Evolutionary conservation across 2,797 vertebrate species (phyloP).

Genomic region (Karalla daura): DNA sequence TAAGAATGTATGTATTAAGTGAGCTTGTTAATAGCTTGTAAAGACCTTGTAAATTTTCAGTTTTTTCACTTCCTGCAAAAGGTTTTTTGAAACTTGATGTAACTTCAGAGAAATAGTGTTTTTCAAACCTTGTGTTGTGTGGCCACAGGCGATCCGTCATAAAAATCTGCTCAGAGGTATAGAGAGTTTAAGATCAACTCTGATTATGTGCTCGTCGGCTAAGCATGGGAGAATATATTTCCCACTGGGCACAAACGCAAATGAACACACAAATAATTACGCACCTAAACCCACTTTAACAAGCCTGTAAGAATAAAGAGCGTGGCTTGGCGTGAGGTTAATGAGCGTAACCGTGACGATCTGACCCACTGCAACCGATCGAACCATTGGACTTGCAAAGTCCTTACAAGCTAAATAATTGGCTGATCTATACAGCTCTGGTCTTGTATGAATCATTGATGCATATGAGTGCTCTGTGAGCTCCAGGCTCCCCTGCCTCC

Average conservation of each 20-base stretch:
- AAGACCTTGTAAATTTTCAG: too few species aligned
- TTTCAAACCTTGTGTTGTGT: neutral
- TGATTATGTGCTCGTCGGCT: constrained; percentile 1
- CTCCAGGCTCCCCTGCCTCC: constrained; percentile 12
- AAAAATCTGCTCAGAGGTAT: neutral
- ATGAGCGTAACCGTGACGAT: constrained; percentile 38
- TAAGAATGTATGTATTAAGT: too few species aligned
- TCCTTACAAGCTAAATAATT: constrained; percentile 55
- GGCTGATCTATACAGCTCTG: constrained; percentile 50
- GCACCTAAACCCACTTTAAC: constrained; percentile 1
- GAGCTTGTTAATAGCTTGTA: too few species aligned
- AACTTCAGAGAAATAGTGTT: too few species aligned
- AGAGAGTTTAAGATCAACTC: constrained; percentile 5
- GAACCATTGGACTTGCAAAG: constrained; percentile 34
- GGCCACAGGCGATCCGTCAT: neutral
- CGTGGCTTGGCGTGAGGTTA: constrained; percentile 36
- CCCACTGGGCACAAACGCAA: neutral
- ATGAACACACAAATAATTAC: neutral
- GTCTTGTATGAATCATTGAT: constrained; percentile 61
- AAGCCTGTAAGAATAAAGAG: constrained; percentile 16
- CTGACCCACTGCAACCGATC: constrained; percentile 34
- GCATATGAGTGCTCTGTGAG: constrained; percentile 11
- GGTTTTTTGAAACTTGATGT: too few species aligned
- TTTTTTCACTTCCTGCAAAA: too few species aligned
- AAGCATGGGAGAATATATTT: neutral